Conservation (phyloP, 2,113 vertebrate genomes). For the Hypanus sabinus region DNA sequence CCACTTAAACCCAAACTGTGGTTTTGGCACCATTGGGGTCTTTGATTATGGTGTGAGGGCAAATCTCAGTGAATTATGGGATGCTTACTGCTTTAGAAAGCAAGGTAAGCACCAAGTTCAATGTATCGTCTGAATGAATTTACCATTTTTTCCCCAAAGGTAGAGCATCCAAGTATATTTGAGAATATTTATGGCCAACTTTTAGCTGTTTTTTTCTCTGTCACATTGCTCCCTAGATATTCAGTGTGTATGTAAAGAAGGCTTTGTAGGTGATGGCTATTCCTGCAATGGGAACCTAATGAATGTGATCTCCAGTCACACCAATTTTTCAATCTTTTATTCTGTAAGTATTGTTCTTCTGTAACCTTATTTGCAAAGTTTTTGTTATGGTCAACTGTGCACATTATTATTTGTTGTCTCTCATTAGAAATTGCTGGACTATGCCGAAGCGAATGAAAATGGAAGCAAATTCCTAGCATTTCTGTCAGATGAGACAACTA, state of each 20-base stretch:
- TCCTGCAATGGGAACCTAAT: conserved; percentile 80
- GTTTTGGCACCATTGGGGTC: conserved; percentile 69
- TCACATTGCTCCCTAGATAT: conserved; percentile 62
- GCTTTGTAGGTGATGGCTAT: conserved; percentile 73
- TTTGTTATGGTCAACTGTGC: neutral
- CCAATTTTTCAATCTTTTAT: conserved; percentile 79
- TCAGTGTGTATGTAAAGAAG: conserved; percentile 63
- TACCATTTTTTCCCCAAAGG: neutral
- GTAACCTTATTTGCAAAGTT: neutral
- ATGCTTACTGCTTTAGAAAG: conserved; percentile 79
- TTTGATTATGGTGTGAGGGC: conserved; percentile 63
- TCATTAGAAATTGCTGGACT: conserved; percentile 69
- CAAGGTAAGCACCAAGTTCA: conserved; percentile 53
- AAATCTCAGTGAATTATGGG: conserved; percentile 61
- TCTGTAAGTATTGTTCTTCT: conserved; percentile 57
- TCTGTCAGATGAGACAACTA: conserved; percentile 62
- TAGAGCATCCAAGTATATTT: neutral
- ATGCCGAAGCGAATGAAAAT: conserved; percentile 58
- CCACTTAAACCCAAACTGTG: conserved; percentile 71
- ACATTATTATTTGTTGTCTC: neutral
- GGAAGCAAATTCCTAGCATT: conserved; percentile 68
- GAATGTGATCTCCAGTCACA: conserved; percentile 63
- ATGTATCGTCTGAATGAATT: neutral
- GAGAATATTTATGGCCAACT: neutral
- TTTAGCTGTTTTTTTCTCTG: neutral